Base-by-base conservation (phyloP, 2,113 vertebrate species). In the Xenopus borealis region DNA sequence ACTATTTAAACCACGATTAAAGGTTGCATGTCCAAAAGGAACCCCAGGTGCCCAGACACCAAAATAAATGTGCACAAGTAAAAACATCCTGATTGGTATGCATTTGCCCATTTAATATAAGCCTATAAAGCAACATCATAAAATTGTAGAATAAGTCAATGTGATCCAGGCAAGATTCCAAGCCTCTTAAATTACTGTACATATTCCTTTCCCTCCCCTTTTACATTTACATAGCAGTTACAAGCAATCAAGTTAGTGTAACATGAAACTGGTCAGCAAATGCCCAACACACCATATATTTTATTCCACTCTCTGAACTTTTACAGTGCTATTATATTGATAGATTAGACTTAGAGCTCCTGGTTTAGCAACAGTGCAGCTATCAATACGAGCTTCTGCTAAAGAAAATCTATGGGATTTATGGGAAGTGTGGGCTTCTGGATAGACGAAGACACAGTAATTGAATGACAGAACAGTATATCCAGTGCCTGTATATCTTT, bases 311-410 rank as follows among this genome's bases (percentile, higher is more conserved):
- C 83, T 79, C 81, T 78, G 74, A 85, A 86, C 86, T 40, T 91
- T 91, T 90, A 91, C 85, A 83, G 62, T 80, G 78, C 80, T 80
- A 88, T 92, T 91, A 89, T 83, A n/a, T 63, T 90, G 91, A 92
- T 89, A 82, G 90, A 91, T 76, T 83, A 80, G 0, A 71, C 83
- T 80, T 76, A 81, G 84, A 85, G 89, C 91, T 90, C 90, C 84
- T 82, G 86, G 78, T 82, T 82, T 46, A 74, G 85, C 67, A 78
- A 63, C 87, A 83, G 87, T 83, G 84, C 88, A 89, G 88, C 92
- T 84, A 89, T 73, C 79, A 47, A 27, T 59, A 57, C 30, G 40
- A 53, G 27, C 16, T 75, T 62, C 85, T 85, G 83, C 81, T 79
- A 82, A 63, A 53, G 80, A 81, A 81, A 79, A 82, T 75, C 80